These are phyloP conservation scores for Drosophila infuscata DNA, from an alignment of 2,888 invertebrate genomes.

Conservation along the genomic window DNA sequence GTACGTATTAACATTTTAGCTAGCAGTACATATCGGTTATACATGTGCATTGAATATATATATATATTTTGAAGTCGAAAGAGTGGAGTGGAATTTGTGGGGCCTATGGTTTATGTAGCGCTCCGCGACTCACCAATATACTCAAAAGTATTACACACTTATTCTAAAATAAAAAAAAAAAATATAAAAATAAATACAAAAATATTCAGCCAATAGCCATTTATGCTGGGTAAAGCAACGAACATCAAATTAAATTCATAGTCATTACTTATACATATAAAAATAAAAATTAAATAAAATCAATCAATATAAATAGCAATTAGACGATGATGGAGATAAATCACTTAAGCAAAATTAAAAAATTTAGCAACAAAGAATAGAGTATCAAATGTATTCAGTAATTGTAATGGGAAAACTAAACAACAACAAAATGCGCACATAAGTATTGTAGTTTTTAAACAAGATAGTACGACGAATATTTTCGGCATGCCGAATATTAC, in stretches of 20 bases:
- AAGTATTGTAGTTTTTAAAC: constrained; percentile 13
- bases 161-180: constrained; percentile 14
- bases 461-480: not conserved
- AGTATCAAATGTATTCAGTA: constrained; percentile 40
- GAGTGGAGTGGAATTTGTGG: constrained; percentile 15
- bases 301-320: constrained; percentile 13
- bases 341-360: constrained; percentile 4
- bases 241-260: constrained; percentile 37
- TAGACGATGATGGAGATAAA: constrained; percentile 20
- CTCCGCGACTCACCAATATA: constrained; percentile 19
- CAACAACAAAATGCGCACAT: constrained; percentile 8
- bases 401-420: constrained; percentile 30
- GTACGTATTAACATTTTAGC: not conserved
- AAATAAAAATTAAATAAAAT: constrained; percentile 3
- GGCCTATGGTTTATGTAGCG: constrained; percentile 55
- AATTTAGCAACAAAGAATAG: constrained; percentile 22
- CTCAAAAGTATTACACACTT: constrained; percentile 15
- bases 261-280: not conserved
- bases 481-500: constrained; percentile 3
- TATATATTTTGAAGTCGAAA: not conserved
- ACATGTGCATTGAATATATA: constrained; percentile 35
- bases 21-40: constrained; percentile 72
- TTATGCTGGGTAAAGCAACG: constrained; percentile 68
- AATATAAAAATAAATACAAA: constrained; percentile 10
- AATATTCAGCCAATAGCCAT: constrained; percentile 63